These are phyloP conservation scores for Chlorospingus semifuscus DNA, from an alignment of 2,797 vertebrate species.

Conservation along the genomic window DNA sequence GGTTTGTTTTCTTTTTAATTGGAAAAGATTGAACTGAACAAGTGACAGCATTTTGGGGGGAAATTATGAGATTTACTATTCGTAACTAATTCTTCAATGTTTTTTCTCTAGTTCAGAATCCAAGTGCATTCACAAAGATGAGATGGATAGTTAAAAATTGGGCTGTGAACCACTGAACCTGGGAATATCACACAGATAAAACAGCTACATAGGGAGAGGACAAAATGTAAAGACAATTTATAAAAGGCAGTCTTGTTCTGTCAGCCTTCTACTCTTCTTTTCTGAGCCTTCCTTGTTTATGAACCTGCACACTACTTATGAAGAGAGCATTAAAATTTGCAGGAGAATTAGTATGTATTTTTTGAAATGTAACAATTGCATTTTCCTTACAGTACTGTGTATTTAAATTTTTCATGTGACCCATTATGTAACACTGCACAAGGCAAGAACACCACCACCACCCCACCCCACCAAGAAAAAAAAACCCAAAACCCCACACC, in stretches of 20 bases:
- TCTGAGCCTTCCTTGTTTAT: background rate
- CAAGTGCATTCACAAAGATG: background rate
- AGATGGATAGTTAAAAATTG: background rate
- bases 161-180: background rate
- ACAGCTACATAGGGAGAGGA: background rate
- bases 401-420: background rate
- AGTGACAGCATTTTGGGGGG: rapidly evolving
- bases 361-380: background rate
- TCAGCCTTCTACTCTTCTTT: background rate
- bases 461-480: background rate
- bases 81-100: background rate
- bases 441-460: rapidly evolving
- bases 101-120: background rate
- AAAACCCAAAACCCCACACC: too few species aligned
- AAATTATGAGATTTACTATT: background rate
- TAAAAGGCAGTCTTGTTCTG: background rate
- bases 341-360: background rate
- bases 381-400: background rate
- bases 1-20: background rate
- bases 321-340: background rate
- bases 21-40: background rate
- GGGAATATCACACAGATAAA: background rate
- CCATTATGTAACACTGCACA: background rate
- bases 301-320: background rate
- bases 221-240: background rate